A percentile compares a stretch with the other conserved stretches of the same genome.
These are phyloP conservation scores for Drosophila merina DNA, from an alignment of 2,888 invertebrate genomes.

Conservation along the genomic window DNA sequence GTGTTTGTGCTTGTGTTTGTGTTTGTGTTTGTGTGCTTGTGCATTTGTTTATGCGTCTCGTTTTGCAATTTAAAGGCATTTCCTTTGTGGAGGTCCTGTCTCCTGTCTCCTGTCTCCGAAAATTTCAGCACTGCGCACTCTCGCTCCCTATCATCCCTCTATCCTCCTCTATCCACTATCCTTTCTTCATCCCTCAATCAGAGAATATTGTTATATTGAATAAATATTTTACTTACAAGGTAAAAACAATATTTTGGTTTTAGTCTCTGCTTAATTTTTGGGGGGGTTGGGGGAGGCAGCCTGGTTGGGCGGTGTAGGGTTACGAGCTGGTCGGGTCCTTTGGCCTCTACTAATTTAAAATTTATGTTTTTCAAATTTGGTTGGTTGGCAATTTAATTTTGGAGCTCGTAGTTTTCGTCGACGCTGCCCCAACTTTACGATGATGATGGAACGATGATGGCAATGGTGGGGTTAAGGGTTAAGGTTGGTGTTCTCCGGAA, in stretches of 20 bases:
- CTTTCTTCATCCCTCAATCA: slow-evolving; percentile 35
- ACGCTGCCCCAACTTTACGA: slow-evolving; percentile 34
- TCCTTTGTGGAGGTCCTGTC: slow-evolving; percentile 50
- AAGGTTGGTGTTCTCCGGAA: not conserved
- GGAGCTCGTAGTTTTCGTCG: slow-evolving; percentile 38
- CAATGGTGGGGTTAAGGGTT: not conserved
- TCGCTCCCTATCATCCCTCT: slow-evolving; percentile 30
- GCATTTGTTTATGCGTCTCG: slow-evolving; percentile 79
- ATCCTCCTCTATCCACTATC: slow-evolving; percentile 11
- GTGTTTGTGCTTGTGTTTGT: slow-evolving; percentile 57
- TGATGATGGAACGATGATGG: slow-evolving; percentile 23
- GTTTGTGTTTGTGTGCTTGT: slow-evolving; percentile 46
- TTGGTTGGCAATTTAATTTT: slow-evolving; percentile 48
- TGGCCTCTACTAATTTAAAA: slow-evolving; percentile 63
- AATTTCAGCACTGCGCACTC: slow-evolving; percentile 43
- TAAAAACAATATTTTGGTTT: slow-evolving; percentile 78
- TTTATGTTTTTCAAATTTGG: slow-evolving; percentile 65
- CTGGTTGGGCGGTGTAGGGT: slow-evolving; percentile 20
- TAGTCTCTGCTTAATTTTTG: slow-evolving; percentile 69
- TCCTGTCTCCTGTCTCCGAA: slow-evolving; percentile 30
- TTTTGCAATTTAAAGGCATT: slow-evolving; percentile 78
- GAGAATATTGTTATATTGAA: slow-evolving; percentile 69
- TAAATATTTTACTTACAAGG: slow-evolving; percentile 79
- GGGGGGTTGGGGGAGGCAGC: not conserved
- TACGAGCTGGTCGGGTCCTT: slow-evolving; percentile 26